Evolutionary conservation across 2,888 invertebrate genomes (phyloP).

Genomic region (Serripes groenlandicus): DNA sequence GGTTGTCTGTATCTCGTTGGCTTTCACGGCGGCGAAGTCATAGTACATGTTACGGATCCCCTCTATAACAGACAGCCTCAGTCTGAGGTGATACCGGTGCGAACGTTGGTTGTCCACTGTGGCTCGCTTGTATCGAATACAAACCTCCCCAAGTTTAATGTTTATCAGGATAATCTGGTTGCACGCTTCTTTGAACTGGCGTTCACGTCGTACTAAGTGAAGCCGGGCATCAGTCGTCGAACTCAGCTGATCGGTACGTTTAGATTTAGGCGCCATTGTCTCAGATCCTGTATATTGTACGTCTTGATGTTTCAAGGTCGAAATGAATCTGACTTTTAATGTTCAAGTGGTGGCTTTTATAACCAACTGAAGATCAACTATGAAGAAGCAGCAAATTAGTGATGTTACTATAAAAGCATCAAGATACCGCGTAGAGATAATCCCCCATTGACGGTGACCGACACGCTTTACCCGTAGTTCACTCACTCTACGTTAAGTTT

Average conservation of each 20-base stretch:
- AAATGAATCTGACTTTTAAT: too few species aligned
- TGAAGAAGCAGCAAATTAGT: not conserved
- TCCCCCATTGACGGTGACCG: not conserved
- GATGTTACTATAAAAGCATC: not conserved
- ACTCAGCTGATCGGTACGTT: not conserved
- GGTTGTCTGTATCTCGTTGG: conserved; percentile 36
- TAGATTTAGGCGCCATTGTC: conserved; percentile 21
- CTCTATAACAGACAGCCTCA: conserved; percentile 75
- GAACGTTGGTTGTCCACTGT: conserved; percentile 68
- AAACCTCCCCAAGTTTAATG: conserved; percentile 65
- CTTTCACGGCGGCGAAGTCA: conserved; percentile 64
- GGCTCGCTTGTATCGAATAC: conserved; percentile 74
- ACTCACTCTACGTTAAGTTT: too few species aligned
- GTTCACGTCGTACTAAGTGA: conserved; percentile 33
- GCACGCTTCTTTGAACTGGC: conserved; percentile 68
- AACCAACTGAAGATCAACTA: too few species aligned
- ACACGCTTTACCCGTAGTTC: too few species aligned
- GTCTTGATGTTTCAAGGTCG: too few species aligned
- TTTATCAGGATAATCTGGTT: conserved; percentile 77
- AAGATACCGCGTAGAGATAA: not conserved
- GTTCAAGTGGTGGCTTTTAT: too few species aligned
- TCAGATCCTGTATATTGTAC: too few species aligned
- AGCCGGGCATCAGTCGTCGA: conserved; percentile 23
- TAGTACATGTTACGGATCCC: conserved; percentile 70
- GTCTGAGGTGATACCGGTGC: conserved; percentile 77